Percentiles rank a stretch among this genome's conserved stretches.
Evolutionary conservation across 2,113 vertebrate species (phyloP).

Genomic region (Sitta europaea): DNA sequence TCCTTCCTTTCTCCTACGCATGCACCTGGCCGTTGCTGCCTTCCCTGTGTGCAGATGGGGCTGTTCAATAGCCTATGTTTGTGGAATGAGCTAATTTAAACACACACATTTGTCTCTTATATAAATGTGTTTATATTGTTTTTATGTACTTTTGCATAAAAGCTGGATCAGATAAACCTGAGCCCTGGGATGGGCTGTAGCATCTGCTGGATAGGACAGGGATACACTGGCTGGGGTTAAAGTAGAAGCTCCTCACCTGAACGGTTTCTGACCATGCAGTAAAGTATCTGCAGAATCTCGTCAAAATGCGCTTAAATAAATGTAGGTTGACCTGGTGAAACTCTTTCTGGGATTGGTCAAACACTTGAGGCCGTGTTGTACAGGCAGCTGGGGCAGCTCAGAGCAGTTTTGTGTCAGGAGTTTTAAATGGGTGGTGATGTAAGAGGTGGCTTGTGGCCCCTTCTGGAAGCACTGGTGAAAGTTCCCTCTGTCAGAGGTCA

Average conservation of each 20-base stretch:
- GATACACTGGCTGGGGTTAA: neutral
- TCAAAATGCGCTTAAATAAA: neutral
- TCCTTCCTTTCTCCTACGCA: neutral
- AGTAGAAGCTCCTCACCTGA: neutral
- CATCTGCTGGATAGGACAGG: neutral
- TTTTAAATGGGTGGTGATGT: neutral
- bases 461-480: neutral
- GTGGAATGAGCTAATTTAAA: neutral
- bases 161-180: neutral
- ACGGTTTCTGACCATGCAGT: neutral
- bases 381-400: neutral
- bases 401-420: neutral
- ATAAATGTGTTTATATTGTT: neutral
- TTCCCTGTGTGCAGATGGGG: neutral
- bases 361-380: neutral
- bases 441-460: neutral
- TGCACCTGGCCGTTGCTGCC: neutral
- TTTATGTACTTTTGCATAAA: neutral
- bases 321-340: neutral
- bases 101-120: neutral
- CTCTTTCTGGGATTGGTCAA: neutral
- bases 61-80: neutral
- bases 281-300: neutral
- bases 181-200: neutral
- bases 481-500: neutral